Percentiles rank a stretch among this genome's conserved stretches.
Evolutionary conservation across 2,797 vertebrate species (phyloP).

Genomic region (Iguana delicatissima): DNA sequence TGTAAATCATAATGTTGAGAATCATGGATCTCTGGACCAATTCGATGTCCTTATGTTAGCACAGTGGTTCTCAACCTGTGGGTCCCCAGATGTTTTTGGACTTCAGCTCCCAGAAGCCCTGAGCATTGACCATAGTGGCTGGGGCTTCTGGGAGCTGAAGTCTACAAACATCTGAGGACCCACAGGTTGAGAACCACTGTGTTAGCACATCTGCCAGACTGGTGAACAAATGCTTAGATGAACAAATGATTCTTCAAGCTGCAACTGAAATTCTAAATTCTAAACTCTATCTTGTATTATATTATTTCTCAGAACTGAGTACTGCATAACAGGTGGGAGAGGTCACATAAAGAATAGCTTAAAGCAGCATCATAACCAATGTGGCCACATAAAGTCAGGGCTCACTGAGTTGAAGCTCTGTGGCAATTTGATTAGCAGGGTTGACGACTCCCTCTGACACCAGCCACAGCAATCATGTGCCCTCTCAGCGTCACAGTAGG

Average conservation of each 20-base stretch:
- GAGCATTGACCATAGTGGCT: too few relatives aligned
- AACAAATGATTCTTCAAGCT: conserved; percentile 55
- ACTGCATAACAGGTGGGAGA: conserved; percentile 37
- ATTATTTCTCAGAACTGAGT: conserved; percentile 51
- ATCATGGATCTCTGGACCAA: conserved; percentile 36
- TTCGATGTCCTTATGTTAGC: conserved; percentile 38
- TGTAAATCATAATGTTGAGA: conserved; percentile 47
- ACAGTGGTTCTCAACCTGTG: too few relatives aligned
- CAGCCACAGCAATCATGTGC: too few relatives aligned
- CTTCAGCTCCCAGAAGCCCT: too few relatives aligned
- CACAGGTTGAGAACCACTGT: too few relatives aligned
- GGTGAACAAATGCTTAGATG: conserved; percentile 66
- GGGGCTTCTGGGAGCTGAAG: too few relatives aligned
- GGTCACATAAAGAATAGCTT: conserved; percentile 47
- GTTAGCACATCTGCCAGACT: conserved; percentile 60
- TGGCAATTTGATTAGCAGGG: not conserved
- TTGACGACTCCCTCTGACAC: not conserved
- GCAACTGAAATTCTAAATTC: conserved; percentile 55
- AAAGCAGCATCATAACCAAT: not conserved
- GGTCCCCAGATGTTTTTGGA: too few relatives aligned
- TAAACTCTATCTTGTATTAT: conserved; percentile 45
- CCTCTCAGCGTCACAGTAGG: not conserved
- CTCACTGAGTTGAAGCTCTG: not conserved
- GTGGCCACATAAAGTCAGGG: not conserved
- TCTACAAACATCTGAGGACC: too few relatives aligned